Evolutionary conservation across 1,140 invertebrate genomes (phyloP).

Genomic region (Panagrolaimus sp.): DNA sequence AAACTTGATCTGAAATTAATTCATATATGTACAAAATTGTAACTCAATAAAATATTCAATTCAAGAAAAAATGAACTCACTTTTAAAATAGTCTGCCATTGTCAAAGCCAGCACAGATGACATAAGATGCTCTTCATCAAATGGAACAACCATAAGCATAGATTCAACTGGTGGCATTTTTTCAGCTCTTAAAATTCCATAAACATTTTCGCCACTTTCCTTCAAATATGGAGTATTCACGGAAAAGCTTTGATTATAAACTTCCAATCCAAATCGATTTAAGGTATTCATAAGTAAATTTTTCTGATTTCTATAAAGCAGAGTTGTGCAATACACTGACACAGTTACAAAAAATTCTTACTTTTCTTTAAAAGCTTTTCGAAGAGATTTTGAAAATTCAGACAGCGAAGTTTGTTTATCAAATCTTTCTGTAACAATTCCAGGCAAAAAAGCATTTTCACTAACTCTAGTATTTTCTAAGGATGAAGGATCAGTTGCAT

Average conservation of each 20-base stretch:
- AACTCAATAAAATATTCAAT: too few species aligned
- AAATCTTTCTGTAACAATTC: conserved; percentile 16
- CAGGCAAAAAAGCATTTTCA: conserved; percentile 17
- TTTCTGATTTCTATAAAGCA: background rate
- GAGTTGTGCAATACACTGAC: background rate
- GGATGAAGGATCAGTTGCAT: background rate
- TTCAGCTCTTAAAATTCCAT: conserved; percentile 20
- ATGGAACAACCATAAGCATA: conserved; percentile 25
- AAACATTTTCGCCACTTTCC: conserved; percentile 1
- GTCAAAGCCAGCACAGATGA: background rate
- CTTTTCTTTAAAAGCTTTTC: conserved; percentile 2
- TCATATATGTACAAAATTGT: too few species aligned
- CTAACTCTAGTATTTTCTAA: conserved; percentile 7
- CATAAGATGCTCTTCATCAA: background rate
- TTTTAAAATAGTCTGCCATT: conserved; percentile 3
- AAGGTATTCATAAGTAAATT: background rate
- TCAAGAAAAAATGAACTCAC: too few species aligned
- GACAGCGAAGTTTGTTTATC: background rate
- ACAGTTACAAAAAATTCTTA: background rate
- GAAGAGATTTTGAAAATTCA: background rate
- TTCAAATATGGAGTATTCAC: background rate
- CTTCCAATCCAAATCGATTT: background rate
- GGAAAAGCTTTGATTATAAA: background rate
- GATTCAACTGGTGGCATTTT: conserved; percentile 25
- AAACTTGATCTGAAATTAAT: conserved; percentile 41